Conservation (phyloP, 2,888 invertebrate genomes). For the Laspeyria flexula region DNA sequence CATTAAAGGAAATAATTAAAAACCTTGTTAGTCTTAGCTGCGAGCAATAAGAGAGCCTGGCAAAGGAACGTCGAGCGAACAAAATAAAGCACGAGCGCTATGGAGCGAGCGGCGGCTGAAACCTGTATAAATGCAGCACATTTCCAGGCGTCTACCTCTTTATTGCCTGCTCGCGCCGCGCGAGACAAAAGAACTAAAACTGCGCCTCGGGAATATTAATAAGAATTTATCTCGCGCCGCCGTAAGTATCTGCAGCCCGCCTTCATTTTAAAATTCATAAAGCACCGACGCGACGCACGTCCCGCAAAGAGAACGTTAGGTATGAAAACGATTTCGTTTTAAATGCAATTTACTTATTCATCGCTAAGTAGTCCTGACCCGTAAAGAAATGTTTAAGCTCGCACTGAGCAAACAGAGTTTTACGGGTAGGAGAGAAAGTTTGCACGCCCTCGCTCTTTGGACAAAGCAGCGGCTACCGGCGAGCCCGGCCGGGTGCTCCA, state of each 20-base stretch:
- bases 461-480: constrained; percentile 44
- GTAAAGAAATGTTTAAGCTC: constrained; percentile 62
- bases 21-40: constrained; percentile 80
- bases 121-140: constrained; percentile 80
- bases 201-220: constrained; percentile 74
- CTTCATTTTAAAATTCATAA: constrained; percentile 61
- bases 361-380: constrained; percentile 58
- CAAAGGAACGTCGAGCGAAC: constrained; percentile 73
- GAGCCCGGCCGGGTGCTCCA: constrained; percentile 23
- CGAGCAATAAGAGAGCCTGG: constrained; percentile 74
- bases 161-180: constrained; percentile 69
- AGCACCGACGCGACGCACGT: constrained; percentile 37
- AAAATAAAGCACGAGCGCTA: constrained; percentile 71
- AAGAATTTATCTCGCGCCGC: constrained; percentile 68
- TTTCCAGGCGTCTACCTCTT: constrained; percentile 79
- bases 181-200: constrained; percentile 79
- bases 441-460: constrained; percentile 49
- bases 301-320: constrained; percentile 43
- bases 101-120: constrained; percentile 55
- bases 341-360: constrained; percentile 67
- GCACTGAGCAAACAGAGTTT: constrained; percentile 58
- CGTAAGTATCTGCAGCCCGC: constrained; percentile 50
- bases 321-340: constrained; percentile 52
- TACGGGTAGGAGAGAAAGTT: constrained; percentile 58
- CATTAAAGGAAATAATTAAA: constrained; percentile 85